phyloP scores from a whole-genome alignment of 2,113 vertebrate genomes.

The Dicaeum eximium region DNA sequence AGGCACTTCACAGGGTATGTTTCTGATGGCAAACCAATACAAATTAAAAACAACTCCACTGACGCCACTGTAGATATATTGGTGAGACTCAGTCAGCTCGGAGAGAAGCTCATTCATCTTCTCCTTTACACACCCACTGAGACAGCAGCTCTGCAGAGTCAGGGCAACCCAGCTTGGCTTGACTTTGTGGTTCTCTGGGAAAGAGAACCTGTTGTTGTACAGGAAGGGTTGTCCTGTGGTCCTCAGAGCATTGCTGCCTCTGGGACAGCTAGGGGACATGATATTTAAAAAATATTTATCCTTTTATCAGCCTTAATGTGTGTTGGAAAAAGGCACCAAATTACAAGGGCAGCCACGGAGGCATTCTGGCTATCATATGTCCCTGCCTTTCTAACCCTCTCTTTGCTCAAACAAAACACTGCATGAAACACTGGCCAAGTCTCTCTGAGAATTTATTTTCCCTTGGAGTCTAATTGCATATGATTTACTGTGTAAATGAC shows the following conservation, averaged over 20 bases:
- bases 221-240: background rate
- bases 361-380: background rate
- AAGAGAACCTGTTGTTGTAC: background rate
- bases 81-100: background rate
- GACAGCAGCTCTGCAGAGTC: background rate
- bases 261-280: background rate
- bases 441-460: background rate
- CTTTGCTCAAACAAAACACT: background rate
- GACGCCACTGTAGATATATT: background rate
- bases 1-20: background rate
- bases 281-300: background rate
- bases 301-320: background rate
- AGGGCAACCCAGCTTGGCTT: background rate
- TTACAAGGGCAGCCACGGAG: background rate
- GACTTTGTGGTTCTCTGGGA: background rate
- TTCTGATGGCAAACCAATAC: conserved; percentile 8
- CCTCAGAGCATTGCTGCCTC: background rate
- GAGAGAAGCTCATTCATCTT: background rate
- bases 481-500: conserved; percentile 7
- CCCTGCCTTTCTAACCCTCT: background rate
- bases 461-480: background rate
- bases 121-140: background rate
- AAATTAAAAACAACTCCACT: background rate
- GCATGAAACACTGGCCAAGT: background rate
- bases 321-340: background rate